Evolutionary conservation across 2,113 vertebrate species (phyloP).

Genomic region (Tonatia bakeri): DNA sequence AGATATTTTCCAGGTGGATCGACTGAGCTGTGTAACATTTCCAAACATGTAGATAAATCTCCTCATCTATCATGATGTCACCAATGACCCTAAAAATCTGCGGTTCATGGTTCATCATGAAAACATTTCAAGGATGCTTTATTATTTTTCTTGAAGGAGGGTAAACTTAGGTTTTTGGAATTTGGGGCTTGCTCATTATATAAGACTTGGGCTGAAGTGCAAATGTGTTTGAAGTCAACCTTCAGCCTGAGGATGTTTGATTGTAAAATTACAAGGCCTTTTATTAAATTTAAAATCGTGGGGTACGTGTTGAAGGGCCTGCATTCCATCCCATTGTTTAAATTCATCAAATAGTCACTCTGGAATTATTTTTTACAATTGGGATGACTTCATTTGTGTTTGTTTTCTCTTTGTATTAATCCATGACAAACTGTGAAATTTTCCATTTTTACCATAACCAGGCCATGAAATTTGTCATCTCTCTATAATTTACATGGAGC

Average conservation of each 20-base stretch:
- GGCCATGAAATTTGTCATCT: constrained; percentile 74
- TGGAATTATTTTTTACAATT: constrained; percentile 74
- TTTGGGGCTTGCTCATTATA: constrained; percentile 65
- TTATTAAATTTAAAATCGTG: constrained; percentile 77
- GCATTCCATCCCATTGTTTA: constrained; percentile 68
- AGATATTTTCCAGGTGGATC: constrained; percentile 72
- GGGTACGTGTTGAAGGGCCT: constrained; percentile 53
- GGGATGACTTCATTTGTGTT: constrained; percentile 78
- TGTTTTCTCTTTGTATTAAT: constrained; percentile 80
- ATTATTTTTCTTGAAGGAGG: constrained; percentile 70
- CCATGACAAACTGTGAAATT: constrained; percentile 80
- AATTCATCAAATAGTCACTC: constrained; percentile 72
- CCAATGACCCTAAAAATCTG: constrained; percentile 65
- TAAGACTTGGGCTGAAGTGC: constrained; percentile 61
- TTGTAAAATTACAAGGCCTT: constrained; percentile 54
- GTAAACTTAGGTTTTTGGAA: constrained; percentile 59
- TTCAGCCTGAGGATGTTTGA: constrained; percentile 66
- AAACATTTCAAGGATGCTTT: constrained; percentile 75
- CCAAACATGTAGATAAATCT: constrained; percentile 67
- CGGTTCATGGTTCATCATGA: constrained; percentile 62
- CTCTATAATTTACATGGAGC: constrained; percentile 67
- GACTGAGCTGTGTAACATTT: constrained; percentile 57
- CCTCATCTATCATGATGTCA: constrained; percentile 68
- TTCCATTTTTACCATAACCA: constrained; percentile 74
- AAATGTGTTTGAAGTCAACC: constrained; percentile 63